phyloP scores from a whole-genome alignment of 35 echinoderm and acorn worm species.

The Holothuria glaberrima region DNA sequence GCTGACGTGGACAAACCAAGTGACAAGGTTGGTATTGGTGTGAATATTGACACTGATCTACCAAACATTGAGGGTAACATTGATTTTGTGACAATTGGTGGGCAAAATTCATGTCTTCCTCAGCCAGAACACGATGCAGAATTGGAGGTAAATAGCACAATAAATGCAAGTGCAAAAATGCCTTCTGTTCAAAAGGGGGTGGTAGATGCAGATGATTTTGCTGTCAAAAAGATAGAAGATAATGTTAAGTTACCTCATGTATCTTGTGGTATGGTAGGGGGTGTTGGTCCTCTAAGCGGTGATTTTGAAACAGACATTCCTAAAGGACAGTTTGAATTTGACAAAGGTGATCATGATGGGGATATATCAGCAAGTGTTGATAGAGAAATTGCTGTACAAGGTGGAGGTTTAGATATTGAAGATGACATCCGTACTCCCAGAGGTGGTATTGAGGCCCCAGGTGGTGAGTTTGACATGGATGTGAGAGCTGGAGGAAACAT shows the following conservation, averaged over 20 bases:
- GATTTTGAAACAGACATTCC: background rate
- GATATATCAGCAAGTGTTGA: background rate
- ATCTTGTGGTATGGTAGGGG: no score
- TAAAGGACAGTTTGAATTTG: background rate
- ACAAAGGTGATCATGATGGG: conserved; percentile 3
- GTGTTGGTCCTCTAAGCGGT: background rate
- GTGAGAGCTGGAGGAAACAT: background rate
- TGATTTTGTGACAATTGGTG: no score
- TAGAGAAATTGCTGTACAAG: background rate
- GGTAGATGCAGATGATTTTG: background rate
- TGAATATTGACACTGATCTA: no score
- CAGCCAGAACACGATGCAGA: no score
- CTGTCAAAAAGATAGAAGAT: background rate
- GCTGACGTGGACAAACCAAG: no score
- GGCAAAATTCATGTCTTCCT: no score
- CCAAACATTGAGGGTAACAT: no score
- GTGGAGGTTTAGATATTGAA: no score
- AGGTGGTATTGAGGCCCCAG: background rate
- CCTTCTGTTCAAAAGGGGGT: background rate
- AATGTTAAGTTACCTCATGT: background rate
- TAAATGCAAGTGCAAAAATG: no score
- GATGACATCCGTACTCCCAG: background rate
- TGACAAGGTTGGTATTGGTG: no score
- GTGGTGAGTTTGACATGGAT: background rate
- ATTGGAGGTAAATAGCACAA: no score